phyloP scores from a whole-genome alignment of 2,113 vertebrate species.

The Strix uralensis region DNA sequence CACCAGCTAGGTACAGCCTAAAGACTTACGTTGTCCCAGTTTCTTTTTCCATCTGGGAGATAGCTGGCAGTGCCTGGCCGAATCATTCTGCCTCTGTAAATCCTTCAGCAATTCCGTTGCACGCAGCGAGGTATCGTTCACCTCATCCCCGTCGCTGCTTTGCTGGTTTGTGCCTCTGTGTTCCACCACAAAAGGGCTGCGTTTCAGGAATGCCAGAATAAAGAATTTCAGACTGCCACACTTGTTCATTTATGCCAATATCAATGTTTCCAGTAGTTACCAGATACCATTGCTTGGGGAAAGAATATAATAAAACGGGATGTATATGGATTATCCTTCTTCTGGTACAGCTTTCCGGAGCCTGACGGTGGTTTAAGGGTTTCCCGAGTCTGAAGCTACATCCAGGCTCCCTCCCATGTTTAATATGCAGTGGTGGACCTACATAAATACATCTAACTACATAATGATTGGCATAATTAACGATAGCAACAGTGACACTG shows the following conservation, averaged over 20 bases:
- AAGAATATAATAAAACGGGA: fast-evolving
- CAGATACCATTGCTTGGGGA: fast-evolving
- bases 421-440: neutral
- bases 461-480: neutral
- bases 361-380: neutral
- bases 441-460: fast-evolving
- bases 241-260: fast-evolving
- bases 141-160: fast-evolving
- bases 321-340: fast-evolving
- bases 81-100: neutral
- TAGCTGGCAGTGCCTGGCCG: fast-evolving
- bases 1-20: neutral
- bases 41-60: neutral
- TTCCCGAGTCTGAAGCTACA: neutral
- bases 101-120: neutral
- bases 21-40: fast-evolving
- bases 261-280: neutral
- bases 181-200: neutral
- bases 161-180: neutral
- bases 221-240: fast-evolving
- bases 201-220: neutral
- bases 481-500: fast-evolving
- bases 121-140: fast-evolving
- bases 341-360: neutral
- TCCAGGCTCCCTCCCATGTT: neutral